Conservation (phyloP, 2,113 vertebrate species). For the Ploceus nigricollis region DNA sequence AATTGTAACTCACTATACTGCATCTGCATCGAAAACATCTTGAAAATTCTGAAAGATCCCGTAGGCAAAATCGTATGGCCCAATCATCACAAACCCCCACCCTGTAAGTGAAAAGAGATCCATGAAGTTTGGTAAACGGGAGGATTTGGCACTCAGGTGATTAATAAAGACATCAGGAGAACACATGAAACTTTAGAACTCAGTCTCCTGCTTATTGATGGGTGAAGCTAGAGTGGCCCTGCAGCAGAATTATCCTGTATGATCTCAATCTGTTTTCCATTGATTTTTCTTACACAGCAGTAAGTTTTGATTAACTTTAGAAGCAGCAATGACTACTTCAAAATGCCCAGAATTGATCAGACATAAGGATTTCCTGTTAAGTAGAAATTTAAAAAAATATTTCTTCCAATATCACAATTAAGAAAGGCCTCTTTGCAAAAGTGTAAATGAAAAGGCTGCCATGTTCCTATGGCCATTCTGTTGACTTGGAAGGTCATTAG, state of each 20-base stretch:
- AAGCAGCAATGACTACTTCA: conserved; percentile 50
- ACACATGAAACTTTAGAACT: neutral
- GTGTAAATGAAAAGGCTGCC: neutral
- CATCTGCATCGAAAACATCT: neutral
- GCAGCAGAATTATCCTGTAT: neutral
- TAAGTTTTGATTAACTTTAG: conserved; percentile 62
- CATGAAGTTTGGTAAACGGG: rapidly evolving
- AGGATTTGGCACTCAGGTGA: neutral
- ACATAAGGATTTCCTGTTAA: conserved; percentile 71
- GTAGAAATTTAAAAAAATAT: conserved; percentile 67
- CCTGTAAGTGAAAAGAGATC: neutral
- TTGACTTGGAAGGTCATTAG: neutral
- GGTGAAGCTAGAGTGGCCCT: neutral
- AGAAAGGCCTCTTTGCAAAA: conserved; percentile 9
- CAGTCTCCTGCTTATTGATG: neutral
- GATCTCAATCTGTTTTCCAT: conserved; percentile 40
- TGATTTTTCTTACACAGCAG: conserved; percentile 47
- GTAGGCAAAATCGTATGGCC: rapidly evolving
- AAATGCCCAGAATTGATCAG: conserved; percentile 58
- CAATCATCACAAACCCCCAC: neutral
- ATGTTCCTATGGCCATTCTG: neutral
- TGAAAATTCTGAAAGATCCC: neutral
- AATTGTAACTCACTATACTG: neutral
- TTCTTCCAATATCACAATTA: conserved; percentile 64
- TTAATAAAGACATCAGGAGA: neutral